Conservation (phyloP, 2,797 vertebrate species). For the Vultur gryphus region DNA sequence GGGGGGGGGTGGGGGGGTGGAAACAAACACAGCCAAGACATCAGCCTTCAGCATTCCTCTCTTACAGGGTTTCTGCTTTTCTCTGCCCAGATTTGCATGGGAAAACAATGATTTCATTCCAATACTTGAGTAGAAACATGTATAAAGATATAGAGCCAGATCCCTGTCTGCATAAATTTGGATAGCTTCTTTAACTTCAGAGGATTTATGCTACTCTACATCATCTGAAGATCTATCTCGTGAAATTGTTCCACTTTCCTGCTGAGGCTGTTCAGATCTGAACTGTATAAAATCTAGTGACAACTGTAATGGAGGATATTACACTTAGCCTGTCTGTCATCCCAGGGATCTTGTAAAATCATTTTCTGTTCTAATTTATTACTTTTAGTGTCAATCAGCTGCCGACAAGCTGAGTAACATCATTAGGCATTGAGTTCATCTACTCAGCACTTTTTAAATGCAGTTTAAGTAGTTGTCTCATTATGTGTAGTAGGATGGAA, state of each 20-base stretch:
- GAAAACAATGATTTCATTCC: slow-evolving; percentile 64
- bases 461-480: slow-evolving; percentile 84
- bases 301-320: slow-evolving; percentile 79
- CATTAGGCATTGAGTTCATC: slow-evolving; percentile 76
- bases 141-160: slow-evolving; percentile 47
- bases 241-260: slow-evolving; percentile 69
- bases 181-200: slow-evolving; percentile 40
- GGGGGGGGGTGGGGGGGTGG: background rate
- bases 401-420: slow-evolving; percentile 74
- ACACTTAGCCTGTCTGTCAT: slow-evolving; percentile 78
- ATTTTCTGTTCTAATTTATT: slow-evolving; percentile 86
- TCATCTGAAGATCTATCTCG: slow-evolving; percentile 56
- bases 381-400: slow-evolving; percentile 86
- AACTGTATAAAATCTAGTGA: slow-evolving; percentile 74
- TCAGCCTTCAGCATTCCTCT: slow-evolving; percentile 1
- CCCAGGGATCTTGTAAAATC: slow-evolving; percentile 75
- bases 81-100: slow-evolving; percentile 39
- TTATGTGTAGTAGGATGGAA: slow-evolving; percentile 80
- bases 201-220: slow-evolving; percentile 36
- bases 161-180: slow-evolving; percentile 41
- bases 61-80: slow-evolving; percentile 4
- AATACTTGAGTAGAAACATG: slow-evolving; percentile 19
- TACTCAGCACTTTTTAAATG: slow-evolving; percentile 84
- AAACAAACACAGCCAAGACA: slow-evolving; percentile 21
- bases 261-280: slow-evolving; percentile 68